Base-by-base conservation (phyloP, 2,113 vertebrate genomes). In the Pseudopipra pipra region DNA sequence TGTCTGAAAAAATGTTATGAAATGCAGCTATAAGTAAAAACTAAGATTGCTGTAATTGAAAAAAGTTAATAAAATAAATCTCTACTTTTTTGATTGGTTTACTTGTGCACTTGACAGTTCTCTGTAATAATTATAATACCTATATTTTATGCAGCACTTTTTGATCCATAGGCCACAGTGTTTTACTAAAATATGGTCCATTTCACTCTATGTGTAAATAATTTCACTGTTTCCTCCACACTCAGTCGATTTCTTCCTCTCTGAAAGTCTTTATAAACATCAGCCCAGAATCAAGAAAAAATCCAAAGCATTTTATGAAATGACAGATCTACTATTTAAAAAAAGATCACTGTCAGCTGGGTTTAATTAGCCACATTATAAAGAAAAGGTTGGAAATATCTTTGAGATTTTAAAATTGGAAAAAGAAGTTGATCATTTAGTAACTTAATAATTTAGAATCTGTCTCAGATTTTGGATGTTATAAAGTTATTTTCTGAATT, bases 391-490 rank as follows among this genome's bases (percentile, higher is more conserved):
- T 95, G 87, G 75, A 91, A 95, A 88, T 85, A 71, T 85, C 73
- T 79, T 77, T 70, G 59, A 71, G 75, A 78, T n/a, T 87, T 58
- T 94, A 90, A 88, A 83, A 90, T 61, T 83, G 74, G 81, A 94
- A 78, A 37, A 82, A 91, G 84, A 94, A 90, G 25, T 66, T 74
- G 79, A 76, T 95, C 7, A 84, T 94, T 89, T 95, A 72, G 39
- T 88, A 41, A 84, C 51, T 89, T 93, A 92, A 94, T 93, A 92
- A 90, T 90, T 96, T 83, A 96, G 55, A 82, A n/a, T 51, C 70
- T 88, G 37, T 81, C 68, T 95, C 30, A 39, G 33, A 72, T 89
- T 87, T 95, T 55, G 68, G 58, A 83, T 15, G 11, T 85, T 85
- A 80, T 59, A 49, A 87, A 74, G 70, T 87, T 93, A 73, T 80